Base-by-base conservation (phyloP, 2,797 vertebrate genomes). In the Phrynocephalus forsythii region DNA sequence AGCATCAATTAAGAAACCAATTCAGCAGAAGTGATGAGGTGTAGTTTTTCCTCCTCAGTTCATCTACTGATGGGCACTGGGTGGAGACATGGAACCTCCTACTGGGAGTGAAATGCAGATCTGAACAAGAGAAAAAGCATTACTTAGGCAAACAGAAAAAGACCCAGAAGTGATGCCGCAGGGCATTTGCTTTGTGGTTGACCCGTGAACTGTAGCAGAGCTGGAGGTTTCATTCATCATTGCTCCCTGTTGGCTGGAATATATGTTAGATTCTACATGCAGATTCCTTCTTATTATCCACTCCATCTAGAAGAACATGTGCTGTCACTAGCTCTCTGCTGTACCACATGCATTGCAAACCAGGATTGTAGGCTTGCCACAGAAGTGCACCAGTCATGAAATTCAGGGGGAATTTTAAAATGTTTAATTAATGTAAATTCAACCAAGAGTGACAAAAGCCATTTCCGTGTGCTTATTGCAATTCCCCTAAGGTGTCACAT, bases 1-100 rank as follows among this genome's bases (percentile, higher is more conserved):
- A 22, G 69, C 33, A 86, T 87, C 33, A 2, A 90, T 5, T 76
- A 91, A 92, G 93, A 95, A 95, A 91, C 48, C 1, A 5, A 69
- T 93, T 38, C 84, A 91, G 92, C 86, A 66, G 1, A 0, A 52
- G 8, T 6, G 73, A 92, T 90, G 83, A 92, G 89, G 81, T 89
- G 84, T 86, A 79, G 85, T 91, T 83, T 91, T 89, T 87, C 71
- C 52, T 90, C 73, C 83, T 84, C 71, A 10, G 52, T 88, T 88
- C 83, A 88, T 79, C 76, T 88, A 56, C 1, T 75, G 92, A 83
- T 89, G 82, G 63, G 86, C 90, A 90, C 81, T 80, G 90, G 95
- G 86, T 82, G 92, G 73, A 89, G 86, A 91, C 0, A 0, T 20
- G 76, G 63, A 90, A 84, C 24, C 63, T n/a, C 22, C 85, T 69